A percentile compares a stretch with the other conserved stretches of the same genome.
Evolutionary conservation across 2,888 invertebrate genomes (phyloP).

Genomic region (Rugalucina vietnamica): DNA sequence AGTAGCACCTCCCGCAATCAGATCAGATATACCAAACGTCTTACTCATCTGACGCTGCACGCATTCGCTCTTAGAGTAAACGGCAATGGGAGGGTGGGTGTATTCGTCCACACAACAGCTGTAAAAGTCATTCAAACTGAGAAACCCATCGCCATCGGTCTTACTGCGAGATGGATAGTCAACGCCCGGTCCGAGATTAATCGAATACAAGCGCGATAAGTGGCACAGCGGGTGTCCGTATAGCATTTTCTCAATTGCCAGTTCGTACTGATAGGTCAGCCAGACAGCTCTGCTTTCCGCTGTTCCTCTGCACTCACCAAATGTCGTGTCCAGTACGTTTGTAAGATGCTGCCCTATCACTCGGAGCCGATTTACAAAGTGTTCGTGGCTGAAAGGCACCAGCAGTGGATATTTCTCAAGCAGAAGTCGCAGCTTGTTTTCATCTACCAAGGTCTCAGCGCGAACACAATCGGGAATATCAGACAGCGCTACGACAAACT

Average conservation of each 20-base stretch:
- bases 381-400: slow-evolving; percentile 3
- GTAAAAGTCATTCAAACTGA: slow-evolving; percentile 17
- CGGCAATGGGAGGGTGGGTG: slow-evolving; percentile 11
- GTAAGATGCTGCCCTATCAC: slow-evolving; percentile 12
- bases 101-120: slow-evolving; percentile 29
- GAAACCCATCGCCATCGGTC: slow-evolving; percentile 25
- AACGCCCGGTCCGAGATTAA: slow-evolving; percentile 24
- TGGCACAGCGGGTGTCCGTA: slow-evolving; percentile 30
- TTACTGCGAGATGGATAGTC: slow-evolving; percentile 22
- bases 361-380: not conserved
- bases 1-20: not conserved
- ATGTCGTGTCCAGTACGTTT: not conserved
- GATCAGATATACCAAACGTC: not conserved
- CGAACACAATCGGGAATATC: not conserved
- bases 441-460: not conserved
- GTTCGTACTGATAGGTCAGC: slow-evolving; percentile 26
- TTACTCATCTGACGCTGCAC: slow-evolving; percentile 20
- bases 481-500: slow-evolving; percentile 20
- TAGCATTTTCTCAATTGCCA: slow-evolving; percentile 26
- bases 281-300: slow-evolving; percentile 11
- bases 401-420: slow-evolving; percentile 10
- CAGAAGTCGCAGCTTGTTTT: not conserved
- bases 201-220: slow-evolving; percentile 24
- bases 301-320: slow-evolving; percentile 13
- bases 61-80: slow-evolving; percentile 22